Percentiles rank a stretch among this genome's conserved stretches.
Conservation (phyloP, 2,888 invertebrate species). For the Caradrina clavipalpis region DNA sequence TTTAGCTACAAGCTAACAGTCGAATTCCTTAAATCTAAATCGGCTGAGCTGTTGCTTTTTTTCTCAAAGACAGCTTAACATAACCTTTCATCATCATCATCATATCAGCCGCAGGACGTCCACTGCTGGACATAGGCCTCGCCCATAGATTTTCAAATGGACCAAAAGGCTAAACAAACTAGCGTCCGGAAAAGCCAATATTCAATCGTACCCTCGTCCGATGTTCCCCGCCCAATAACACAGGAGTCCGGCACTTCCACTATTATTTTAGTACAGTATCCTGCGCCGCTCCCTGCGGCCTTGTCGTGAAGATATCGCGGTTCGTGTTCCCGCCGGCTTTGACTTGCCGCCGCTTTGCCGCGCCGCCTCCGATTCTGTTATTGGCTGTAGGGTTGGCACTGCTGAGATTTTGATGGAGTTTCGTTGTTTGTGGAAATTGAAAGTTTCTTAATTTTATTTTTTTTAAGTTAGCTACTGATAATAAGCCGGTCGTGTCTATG, state of each 20-base stretch:
- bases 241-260: slow-evolving; percentile 22
- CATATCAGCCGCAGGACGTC: too few relatives aligned
- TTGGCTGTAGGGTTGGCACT: slow-evolving; percentile 74
- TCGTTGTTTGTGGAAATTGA: not conserved
- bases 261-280: slow-evolving; percentile 37
- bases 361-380: slow-evolving; percentile 81
- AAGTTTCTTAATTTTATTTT: not conserved
- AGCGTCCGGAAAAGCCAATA: too few relatives aligned
- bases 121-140: too few relatives aligned
- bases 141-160: too few relatives aligned
- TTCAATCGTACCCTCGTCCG: not conserved
- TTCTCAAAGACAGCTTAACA: too few relatives aligned
- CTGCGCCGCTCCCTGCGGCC: slow-evolving; percentile 48
- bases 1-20: too few relatives aligned
- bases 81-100: too few relatives aligned
- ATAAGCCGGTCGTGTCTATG: too few relatives aligned
- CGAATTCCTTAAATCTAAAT: too few relatives aligned
- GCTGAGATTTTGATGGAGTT: slow-evolving; percentile 53
- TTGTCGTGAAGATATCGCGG: slow-evolving; percentile 74
- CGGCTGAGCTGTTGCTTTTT: too few relatives aligned
- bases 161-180: too few relatives aligned
- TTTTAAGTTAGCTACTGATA: too few relatives aligned
- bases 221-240: slow-evolving; percentile 3
- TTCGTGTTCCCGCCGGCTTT: slow-evolving; percentile 80
- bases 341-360: slow-evolving; percentile 66